Base-by-base conservation (phyloP, 1,140 invertebrate genomes). In the Potamilus streckersoni region DNA sequence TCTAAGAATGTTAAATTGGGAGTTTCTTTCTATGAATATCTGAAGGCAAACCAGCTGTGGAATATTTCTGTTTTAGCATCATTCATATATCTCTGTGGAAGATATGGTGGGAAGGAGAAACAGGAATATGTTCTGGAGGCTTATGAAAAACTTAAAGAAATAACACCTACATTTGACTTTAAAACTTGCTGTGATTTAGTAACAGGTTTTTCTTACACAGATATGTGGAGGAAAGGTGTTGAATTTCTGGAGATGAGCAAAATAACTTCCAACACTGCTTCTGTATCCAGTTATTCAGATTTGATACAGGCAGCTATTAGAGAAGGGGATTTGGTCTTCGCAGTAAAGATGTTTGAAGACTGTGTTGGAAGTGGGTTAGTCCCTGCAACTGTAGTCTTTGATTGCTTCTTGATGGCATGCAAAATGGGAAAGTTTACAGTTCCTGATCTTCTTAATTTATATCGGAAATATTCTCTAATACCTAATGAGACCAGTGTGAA, bases 1-100 rank as follows among this genome's bases (percentile, higher is more conserved):
- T 4, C 38, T 49, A 49, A 15, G 3, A 74, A 61, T n/a, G 61
- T 62, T 60, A 66, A 74, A 27, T 38, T 74, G 13, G 63, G 62
- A 65, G 20, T 67, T n/a, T 74, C 72, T 3, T 74, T 59, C 27
- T 27, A 15, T 13, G 49, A 68, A 17, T 74, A 60, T 61, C 23
- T 74, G 16, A 61, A 61, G 31, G 60, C 49, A 19, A 67, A 68
- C 31, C 38, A 58, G 19, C 56, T 68, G 16, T 11, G 31, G 23
- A 74, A 68, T 62, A n/a, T 61, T 17, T n/a, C 55, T 8, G 27
- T 31, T 2, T 14, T 27, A 49, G 23, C 27, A 57, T 27, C 60
- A 62, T 74, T 74, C 15, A 17, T 66, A 8, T 17, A 61, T 20
- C 60, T 57, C 55, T 68, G 64, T 68, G 64, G 38, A 49, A 49